phyloP scores from a whole-genome alignment of 1,140 invertebrate genomes.

The Phymastichus coffea region DNA sequence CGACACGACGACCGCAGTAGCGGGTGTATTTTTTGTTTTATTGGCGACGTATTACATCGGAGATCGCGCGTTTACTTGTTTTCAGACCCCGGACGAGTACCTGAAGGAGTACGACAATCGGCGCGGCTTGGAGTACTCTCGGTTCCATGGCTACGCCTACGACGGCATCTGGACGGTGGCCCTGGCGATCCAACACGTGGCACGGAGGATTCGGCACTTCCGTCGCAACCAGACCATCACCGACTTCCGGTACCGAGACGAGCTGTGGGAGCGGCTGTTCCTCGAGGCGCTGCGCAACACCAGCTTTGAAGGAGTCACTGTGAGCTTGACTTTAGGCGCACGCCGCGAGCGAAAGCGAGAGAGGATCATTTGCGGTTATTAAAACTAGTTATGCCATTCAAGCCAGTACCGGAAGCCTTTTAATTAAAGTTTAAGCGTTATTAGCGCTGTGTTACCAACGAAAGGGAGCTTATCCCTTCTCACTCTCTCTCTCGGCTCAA shows the following conservation, averaged over 20 bases:
- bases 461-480: no score
- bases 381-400: background rate
- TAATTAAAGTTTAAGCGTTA: no score
- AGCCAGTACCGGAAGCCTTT: no score
- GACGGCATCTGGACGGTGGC: conserved; percentile 97
- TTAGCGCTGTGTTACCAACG: no score
- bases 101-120: conserved; percentile 78
- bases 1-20: background rate
- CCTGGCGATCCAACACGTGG: conserved; percentile 84
- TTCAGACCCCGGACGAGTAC: conserved; percentile 88
- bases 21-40: background rate
- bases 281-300: conserved; percentile 86
- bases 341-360: no score
- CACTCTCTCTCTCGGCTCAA: no score
- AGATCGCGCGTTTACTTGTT: no score
- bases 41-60: background rate
- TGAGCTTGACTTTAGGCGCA: conserved; percentile 59
- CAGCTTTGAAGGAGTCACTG: conserved; percentile 91
- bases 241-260: conserved; percentile 81
- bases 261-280: conserved; percentile 85
- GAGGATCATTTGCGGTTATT: no score
- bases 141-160: conserved; percentile 96
- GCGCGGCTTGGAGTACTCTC: conserved; percentile 80
- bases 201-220: conserved; percentile 64
- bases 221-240: conserved; percentile 72